Evolutionary conservation across 2,888 invertebrate species (phyloP).

Genomic region (Xiphydria camelus): DNA sequence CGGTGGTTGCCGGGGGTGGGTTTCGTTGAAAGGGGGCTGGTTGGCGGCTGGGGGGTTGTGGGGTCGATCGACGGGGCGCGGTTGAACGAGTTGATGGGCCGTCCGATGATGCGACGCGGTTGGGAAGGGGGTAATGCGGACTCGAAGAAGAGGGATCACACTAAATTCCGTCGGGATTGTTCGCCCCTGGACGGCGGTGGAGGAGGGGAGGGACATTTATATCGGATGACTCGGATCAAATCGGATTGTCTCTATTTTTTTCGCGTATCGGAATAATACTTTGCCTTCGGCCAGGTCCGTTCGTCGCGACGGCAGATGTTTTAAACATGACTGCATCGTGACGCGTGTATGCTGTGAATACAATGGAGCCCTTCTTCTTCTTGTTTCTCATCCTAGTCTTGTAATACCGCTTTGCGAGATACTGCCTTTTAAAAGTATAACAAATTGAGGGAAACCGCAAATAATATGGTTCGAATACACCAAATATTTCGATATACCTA

Average conservation of each 20-base stretch:
- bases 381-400: too few relatives aligned
- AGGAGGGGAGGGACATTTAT: slow-evolving; percentile 20
- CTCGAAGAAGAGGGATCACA: slow-evolving; percentile 14
- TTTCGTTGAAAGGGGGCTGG: slow-evolving; percentile 19
- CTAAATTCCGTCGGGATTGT: slow-evolving; percentile 26
- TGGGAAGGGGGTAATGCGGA: neutral
- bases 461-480: too few relatives aligned
- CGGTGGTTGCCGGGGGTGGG: slow-evolving; percentile 18
- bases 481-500: too few relatives aligned
- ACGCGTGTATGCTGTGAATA: too few relatives aligned
- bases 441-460: too few relatives aligned
- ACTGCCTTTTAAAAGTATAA: too few relatives aligned
- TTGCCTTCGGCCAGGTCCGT: too few relatives aligned
- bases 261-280: too few relatives aligned
- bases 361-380: too few relatives aligned
- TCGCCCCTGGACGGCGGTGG: slow-evolving; percentile 15
- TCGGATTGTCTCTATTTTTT: slow-evolving; percentile 21
- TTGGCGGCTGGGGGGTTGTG: slow-evolving; percentile 19
- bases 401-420: too few relatives aligned
- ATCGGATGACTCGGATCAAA: slow-evolving; percentile 16
- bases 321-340: too few relatives aligned
- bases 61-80: slow-evolving; percentile 20
- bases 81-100: slow-evolving; percentile 19
- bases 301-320: too few relatives aligned
- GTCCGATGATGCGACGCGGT: slow-evolving; percentile 17